Base-by-base conservation (phyloP, 2,797 vertebrate genomes). In the Bradypodion ventrale region DNA sequence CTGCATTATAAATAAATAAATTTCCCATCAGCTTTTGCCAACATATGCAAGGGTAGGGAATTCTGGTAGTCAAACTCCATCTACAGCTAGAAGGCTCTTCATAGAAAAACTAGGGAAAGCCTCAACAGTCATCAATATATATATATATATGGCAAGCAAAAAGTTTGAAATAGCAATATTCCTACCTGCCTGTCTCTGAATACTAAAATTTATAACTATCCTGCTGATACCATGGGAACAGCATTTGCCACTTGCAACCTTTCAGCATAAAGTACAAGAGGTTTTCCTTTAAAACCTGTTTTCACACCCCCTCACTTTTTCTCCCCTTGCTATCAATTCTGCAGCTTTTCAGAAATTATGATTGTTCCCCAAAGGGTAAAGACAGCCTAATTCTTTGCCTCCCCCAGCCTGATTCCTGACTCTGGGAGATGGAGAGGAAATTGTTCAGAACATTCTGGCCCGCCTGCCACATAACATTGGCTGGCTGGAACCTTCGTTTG, bases 361-460 rank as follows among this genome's bases (percentile, higher is more conserved):
- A 42, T 70, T 70, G 32, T 0, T 3, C 85, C 4, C 3, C 35
- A 68, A 90, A 88, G 35, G 87, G 1, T 90, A 87, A 83, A 25
- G 0, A 68, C 76, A 84, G 82, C 87, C 84, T 86, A 89, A 81
- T 83, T 29, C 12, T 29, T 32, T 4, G 5, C 29, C 46, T 32
- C 40, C 21, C 80, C 78, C 72, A 15, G 65, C 0, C 5, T 0
- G 52, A 85, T 86, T 85, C 85, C 80, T 79, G 84, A 82, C 88
- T 82, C 32, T 81, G 25, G 21, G 35, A 70, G 80, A 88, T 81
- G 32, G 87, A 82, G 90, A 92, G 93, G 93, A 92, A 90, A 68
- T 87, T 89, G 93, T 91, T 89, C 91, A 1, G 82, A 92, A 90
- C 88, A 84, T 23, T 9, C 86, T 89, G 90, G 89, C 90, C 90